These are phyloP conservation scores for Glaucopsyche alexis DNA, from an alignment of 2,888 invertebrate species.

Conservation along the genomic window DNA sequence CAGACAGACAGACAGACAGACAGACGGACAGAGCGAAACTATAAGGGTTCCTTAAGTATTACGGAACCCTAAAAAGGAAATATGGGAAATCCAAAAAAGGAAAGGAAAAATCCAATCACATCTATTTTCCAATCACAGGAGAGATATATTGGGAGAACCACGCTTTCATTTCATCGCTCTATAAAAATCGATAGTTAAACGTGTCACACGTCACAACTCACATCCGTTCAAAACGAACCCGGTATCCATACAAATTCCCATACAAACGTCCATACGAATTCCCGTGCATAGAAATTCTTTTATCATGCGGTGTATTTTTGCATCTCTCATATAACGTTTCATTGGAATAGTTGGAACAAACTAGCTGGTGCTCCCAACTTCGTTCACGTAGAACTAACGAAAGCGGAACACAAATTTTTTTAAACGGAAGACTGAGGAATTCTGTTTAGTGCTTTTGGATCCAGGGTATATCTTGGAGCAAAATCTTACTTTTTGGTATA, in stretches of 20 bases:
- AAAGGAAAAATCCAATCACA: too few relatives aligned
- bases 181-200: slow-evolving; percentile 17
- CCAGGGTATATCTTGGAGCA: too few relatives aligned
- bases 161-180: neutral
- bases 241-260: neutral
- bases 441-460: too few relatives aligned
- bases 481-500: too few relatives aligned
- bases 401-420: too few relatives aligned
- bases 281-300: slow-evolving; percentile 3
- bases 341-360: neutral
- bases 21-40: too few relatives aligned
- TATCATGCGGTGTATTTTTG: neutral
- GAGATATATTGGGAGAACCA: neutral
- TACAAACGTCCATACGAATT: neutral
- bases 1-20: too few relatives aligned
- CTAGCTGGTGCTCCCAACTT: too few relatives aligned
- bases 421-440: too few relatives aligned
- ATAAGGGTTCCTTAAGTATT: too few relatives aligned
- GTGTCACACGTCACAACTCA: neutral
- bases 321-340: neutral
- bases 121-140: slow-evolving; percentile 12
- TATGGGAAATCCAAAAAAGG: neutral
- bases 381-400: too few relatives aligned
- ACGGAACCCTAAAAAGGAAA: too few relatives aligned
- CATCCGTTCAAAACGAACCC: neutral